phyloP scores from a whole-genome alignment of 2,888 invertebrate species.

The Minunthozetes semirufus region DNA sequence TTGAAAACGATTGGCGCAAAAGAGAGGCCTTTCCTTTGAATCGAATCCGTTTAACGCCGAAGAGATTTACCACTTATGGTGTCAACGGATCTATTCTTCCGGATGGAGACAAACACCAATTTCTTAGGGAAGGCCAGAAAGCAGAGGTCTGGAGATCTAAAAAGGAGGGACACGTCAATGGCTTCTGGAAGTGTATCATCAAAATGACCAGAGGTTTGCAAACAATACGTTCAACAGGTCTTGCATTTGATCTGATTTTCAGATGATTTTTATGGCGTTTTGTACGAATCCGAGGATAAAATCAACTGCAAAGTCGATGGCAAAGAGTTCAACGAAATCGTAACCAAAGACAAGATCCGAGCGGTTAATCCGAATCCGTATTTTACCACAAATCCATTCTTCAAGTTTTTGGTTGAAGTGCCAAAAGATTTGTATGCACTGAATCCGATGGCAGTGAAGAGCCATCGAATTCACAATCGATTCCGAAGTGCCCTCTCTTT shows the following conservation, averaged over 20 bases:
- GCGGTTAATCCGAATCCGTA: background rate
- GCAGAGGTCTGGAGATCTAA: background rate
- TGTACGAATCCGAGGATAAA: background rate
- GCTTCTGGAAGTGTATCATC: background rate
- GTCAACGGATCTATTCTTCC: too few species aligned
- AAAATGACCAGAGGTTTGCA: slow-evolving; percentile 13
- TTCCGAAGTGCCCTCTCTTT: background rate
- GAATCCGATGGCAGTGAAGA: background rate
- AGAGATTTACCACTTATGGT: background rate
- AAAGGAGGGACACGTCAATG: background rate
- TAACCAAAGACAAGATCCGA: background rate
- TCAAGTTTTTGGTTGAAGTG: background rate
- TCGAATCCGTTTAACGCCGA: background rate
- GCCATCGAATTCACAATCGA: background rate
- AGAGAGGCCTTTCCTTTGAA: background rate
- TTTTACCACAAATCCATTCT: background rate
- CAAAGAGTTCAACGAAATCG: background rate
- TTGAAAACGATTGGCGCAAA: background rate
- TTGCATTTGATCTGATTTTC: background rate
- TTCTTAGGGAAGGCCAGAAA: background rate
- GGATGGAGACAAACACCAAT: background rate
- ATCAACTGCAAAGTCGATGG: background rate
- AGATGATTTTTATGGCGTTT: slow-evolving; percentile 17
- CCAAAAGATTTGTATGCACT: background rate
- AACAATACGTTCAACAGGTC: background rate